These are phyloP conservation scores for Mimas tiliae DNA, from an alignment of 2,888 invertebrate genomes.

Conservation along the genomic window DNA sequence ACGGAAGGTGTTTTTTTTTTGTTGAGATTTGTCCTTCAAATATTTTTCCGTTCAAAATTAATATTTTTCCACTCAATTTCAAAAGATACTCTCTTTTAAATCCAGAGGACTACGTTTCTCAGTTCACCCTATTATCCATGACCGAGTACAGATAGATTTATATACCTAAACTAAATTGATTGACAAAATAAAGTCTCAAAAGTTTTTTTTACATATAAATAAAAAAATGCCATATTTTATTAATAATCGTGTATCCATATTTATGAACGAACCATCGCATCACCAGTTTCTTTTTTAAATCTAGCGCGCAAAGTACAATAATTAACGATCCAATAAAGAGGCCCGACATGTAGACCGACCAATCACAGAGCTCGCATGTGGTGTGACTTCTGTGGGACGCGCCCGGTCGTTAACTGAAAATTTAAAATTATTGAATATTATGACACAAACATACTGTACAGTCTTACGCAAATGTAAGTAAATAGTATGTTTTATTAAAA, in stretches of 20 bases:
- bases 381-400: constrained; percentile 80
- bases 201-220: no score
- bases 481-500: constrained; percentile 37
- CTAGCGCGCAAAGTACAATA: constrained; percentile 26
- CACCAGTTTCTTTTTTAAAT: constrained; percentile 16
- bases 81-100: no score
- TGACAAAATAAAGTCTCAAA: no score
- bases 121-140: no score
- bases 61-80: no score
- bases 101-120: no score
- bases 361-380: constrained; percentile 71
- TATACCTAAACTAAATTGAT: no score
- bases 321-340: constrained; percentile 65
- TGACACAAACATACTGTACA: constrained; percentile 50
- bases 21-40: no score
- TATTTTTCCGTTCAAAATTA: no score
- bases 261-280: not conserved
- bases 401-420: constrained; percentile 49
- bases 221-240: not conserved
- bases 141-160: no score
- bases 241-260: not conserved
- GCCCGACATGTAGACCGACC: constrained; percentile 50
- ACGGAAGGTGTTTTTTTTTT: no score
- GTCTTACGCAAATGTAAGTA: constrained; percentile 38
- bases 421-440: constrained; percentile 45